A percentile compares a stretch with the other conserved stretches of the same genome.
Evolutionary conservation across 2,888 invertebrate species (phyloP).

Genomic region (Yponomeuta sedellus): DNA sequence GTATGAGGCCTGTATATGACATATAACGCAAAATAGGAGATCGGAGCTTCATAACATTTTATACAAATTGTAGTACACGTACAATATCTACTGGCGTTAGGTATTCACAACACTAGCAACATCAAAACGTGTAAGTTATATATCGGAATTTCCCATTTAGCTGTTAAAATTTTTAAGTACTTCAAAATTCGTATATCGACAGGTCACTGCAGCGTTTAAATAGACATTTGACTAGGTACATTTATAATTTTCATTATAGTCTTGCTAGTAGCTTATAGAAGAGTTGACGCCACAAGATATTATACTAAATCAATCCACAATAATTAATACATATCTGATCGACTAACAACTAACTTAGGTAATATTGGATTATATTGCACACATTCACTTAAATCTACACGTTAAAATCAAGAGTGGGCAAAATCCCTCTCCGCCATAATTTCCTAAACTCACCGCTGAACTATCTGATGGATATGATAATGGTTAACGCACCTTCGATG

Average conservation of each 20-base stretch:
- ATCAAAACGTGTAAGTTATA: constrained; percentile 32
- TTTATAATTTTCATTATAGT: background rate
- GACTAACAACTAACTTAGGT: constrained; percentile 52
- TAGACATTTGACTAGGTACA: background rate
- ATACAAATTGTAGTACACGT: constrained; percentile 46
- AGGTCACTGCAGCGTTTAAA: constrained; percentile 12
- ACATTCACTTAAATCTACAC: constrained; percentile 62
- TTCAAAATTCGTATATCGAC: background rate
- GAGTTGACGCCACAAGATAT: constrained; percentile 21
- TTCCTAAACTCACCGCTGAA: constrained; percentile 72
- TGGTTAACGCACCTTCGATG: constrained; percentile 51
- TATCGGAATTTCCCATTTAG: constrained; percentile 28
- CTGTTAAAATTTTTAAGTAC: constrained; percentile 1
- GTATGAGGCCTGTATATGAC: constrained; percentile 37
- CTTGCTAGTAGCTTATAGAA: background rate
- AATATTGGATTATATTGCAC: constrained; percentile 67
- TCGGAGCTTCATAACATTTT: constrained; percentile 24
- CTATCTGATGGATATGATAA: constrained; percentile 68
- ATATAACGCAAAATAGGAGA: constrained; percentile 38
- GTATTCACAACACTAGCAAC: constrained; percentile 42
- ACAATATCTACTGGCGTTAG: constrained; percentile 53
- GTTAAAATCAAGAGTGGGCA: constrained; percentile 62
- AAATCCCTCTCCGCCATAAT: constrained; percentile 77
- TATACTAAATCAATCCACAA: constrained; percentile 27
- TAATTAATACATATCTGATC: constrained; percentile 38